Percentiles rank a stretch among this genome's conserved stretches.
phyloP scores from a whole-genome alignment of 2,888 invertebrate genomes.

The Hydropsyche betteni region DNA sequence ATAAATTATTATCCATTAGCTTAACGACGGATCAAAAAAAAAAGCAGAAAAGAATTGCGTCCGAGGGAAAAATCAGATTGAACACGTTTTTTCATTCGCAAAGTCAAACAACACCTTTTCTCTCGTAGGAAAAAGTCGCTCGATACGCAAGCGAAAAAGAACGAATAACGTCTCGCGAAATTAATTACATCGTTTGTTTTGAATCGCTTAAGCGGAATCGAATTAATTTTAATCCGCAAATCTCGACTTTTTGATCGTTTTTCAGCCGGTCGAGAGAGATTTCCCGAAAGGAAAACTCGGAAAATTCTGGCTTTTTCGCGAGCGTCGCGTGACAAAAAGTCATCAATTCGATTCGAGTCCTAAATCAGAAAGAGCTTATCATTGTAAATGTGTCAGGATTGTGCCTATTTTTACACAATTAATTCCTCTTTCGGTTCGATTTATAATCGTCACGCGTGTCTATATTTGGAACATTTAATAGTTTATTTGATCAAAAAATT shows the following conservation, averaged over 20 bases:
- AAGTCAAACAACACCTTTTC: slow-evolving; percentile 15
- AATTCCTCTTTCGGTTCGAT: not conserved
- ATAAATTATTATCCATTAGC: slow-evolving; percentile 23
- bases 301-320: slow-evolving; percentile 9
- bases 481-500: too few species aligned
- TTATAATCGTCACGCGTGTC: too few species aligned
- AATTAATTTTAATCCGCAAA: slow-evolving; percentile 1
- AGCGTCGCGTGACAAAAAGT: slow-evolving; percentile 23
- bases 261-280: not conserved
- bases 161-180: not conserved
- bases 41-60: slow-evolving; percentile 1
- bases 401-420: slow-evolving; percentile 22
- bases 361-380: slow-evolving; percentile 30
- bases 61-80: not conserved
- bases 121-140: not conserved
- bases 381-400: slow-evolving; percentile 11
- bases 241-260: not conserved
- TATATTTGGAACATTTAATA: too few species aligned
- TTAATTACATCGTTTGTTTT: slow-evolving; percentile 3
- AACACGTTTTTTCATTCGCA: not conserved
- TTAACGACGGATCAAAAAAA: slow-evolving; percentile 8
- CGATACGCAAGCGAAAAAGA: not conserved
- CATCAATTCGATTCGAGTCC: slow-evolving; percentile 32
- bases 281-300: slow-evolving; percentile 1
- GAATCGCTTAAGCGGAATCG: not conserved